Conservation (phyloP, 37 sponge, comb jelly and placozoan genomes). For the Agelas oroides region DNA sequence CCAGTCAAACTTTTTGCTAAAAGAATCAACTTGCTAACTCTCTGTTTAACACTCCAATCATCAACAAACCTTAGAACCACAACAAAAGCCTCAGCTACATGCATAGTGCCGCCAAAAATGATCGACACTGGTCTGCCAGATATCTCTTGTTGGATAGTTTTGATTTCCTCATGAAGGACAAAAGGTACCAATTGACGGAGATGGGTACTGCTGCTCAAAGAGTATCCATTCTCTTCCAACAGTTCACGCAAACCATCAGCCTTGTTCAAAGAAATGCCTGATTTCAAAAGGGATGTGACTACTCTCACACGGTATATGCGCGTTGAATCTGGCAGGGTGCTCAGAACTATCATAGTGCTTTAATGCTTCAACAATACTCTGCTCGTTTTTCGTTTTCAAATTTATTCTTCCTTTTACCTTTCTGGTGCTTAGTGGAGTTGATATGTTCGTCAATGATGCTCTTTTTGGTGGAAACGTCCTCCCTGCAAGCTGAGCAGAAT, state of each 20-base stretch:
- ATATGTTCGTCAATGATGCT: slow-evolving; percentile 6
- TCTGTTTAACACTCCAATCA: slow-evolving; percentile 26
- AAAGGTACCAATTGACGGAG: slow-evolving; percentile 27
- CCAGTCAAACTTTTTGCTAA: slow-evolving; percentile 26
- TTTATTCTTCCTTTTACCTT: background rate
- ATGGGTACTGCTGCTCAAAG: background rate
- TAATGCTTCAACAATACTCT: background rate
- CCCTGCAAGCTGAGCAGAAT: slow-evolving; percentile 30
- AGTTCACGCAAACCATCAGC: slow-evolving; percentile 4
- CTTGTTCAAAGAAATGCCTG: slow-evolving; percentile 36
- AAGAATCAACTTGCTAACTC: slow-evolving; percentile 14
- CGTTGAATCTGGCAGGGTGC: slow-evolving; percentile 12
- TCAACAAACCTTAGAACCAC: slow-evolving; percentile 14
- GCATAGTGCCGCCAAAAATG: slow-evolving; percentile 37
- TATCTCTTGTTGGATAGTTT: background rate
- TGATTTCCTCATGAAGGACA: slow-evolving; percentile 10
- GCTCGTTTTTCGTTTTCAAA: no score
- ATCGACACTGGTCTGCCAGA: slow-evolving; percentile 22
- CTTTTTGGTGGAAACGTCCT: background rate
- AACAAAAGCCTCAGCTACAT: slow-evolving; percentile 30
- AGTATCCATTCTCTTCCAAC: slow-evolving; percentile 30
- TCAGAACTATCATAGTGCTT: background rate
- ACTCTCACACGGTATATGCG: slow-evolving; percentile 26
- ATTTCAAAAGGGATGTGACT: slow-evolving; percentile 14
- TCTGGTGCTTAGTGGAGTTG: background rate